phyloP scores from a whole-genome alignment of 2,888 invertebrate genomes.

The Drosophila falleni region DNA sequence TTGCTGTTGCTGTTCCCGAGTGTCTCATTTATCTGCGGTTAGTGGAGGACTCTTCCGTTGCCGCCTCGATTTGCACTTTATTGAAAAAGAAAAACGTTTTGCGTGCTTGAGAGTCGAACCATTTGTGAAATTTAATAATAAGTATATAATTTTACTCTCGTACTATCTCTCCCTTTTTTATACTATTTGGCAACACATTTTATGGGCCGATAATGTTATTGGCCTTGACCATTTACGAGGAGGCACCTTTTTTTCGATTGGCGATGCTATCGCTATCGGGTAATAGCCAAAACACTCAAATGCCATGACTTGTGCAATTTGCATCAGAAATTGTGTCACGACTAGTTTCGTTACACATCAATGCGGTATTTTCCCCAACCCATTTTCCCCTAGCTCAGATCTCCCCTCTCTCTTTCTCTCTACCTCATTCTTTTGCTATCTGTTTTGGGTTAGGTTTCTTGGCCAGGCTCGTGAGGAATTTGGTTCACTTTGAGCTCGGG shows the following conservation, averaged over 20 bases:
- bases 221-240: slow-evolving; percentile 41
- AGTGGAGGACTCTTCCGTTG: slow-evolving; percentile 39
- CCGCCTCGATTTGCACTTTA: slow-evolving; percentile 58
- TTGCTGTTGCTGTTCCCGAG: slow-evolving; percentile 58
- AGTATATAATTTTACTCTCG: slow-evolving; percentile 49
- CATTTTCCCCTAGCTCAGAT: background rate
- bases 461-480: slow-evolving; percentile 63
- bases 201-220: slow-evolving; percentile 76
- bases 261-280: slow-evolving; percentile 37
- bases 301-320: slow-evolving; percentile 74
- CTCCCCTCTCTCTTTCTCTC: background rate
- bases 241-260: slow-evolving; percentile 20
- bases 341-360: slow-evolving; percentile 69
- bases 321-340: slow-evolving; percentile 76
- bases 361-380: slow-evolving; percentile 9
- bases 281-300: slow-evolving; percentile 53
- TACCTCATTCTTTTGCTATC: background rate
- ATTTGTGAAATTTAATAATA: slow-evolving; percentile 70
- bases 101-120: slow-evolving; percentile 42
- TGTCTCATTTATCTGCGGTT: slow-evolving; percentile 79
- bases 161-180: slow-evolving; percentile 1
- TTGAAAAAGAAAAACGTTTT: slow-evolving; percentile 55
- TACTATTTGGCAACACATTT: slow-evolving; percentile 47
- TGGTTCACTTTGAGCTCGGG: slow-evolving; percentile 54
- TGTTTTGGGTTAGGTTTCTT: background rate